Percentiles rank a stretch among this genome's conserved stretches.
Conservation (phyloP, 2,888 invertebrate species). For the Amblyjoppa proteus region DNA sequence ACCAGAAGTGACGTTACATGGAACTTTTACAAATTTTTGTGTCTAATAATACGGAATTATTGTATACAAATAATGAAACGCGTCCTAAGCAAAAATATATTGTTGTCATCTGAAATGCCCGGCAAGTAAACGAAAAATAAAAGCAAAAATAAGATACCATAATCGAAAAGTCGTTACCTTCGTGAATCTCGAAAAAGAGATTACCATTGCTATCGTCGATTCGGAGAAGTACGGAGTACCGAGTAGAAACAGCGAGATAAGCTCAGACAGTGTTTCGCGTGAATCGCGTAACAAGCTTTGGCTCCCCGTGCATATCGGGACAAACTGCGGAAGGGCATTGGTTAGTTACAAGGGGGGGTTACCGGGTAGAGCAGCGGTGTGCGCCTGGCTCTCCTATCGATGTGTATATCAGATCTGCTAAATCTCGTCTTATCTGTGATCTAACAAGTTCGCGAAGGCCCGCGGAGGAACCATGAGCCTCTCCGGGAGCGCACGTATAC, state of each 20-base stretch:
- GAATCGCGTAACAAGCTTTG: slow-evolving; percentile 26
- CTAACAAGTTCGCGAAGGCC: slow-evolving; percentile 81
- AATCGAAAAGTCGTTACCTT: not conserved
- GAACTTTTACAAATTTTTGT: too few relatives aligned
- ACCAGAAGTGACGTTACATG: too few relatives aligned
- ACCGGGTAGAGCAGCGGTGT: slow-evolving; percentile 7
- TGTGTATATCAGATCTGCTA: slow-evolving; percentile 82
- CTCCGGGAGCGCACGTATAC: slow-evolving; percentile 39
- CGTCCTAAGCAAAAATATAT: too few relatives aligned
- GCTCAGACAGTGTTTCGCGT: slow-evolving; percentile 26
- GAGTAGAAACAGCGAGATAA: slow-evolving; percentile 55
- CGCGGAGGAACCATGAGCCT: slow-evolving; percentile 45
- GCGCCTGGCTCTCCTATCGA: slow-evolving; percentile 57
- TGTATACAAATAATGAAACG: too few relatives aligned
- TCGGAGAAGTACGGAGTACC: slow-evolving; percentile 9
- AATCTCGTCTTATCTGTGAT: slow-evolving; percentile 83
- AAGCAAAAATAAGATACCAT: not conserved
- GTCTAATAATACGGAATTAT: too few relatives aligned
- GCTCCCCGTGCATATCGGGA: slow-evolving; percentile 44
- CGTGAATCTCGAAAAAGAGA: not conserved
- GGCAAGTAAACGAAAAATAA: not conserved
- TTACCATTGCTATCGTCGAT: slow-evolving; percentile 3
- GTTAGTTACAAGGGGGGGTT: not conserved
- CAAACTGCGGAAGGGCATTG: slow-evolving; percentile 48
- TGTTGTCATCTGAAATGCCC: too few relatives aligned